Percentiles rank a stretch among this genome's conserved stretches.
Conservation (phyloP, 1,140 invertebrate species). For the Stegodyphus dumicola region DNA sequence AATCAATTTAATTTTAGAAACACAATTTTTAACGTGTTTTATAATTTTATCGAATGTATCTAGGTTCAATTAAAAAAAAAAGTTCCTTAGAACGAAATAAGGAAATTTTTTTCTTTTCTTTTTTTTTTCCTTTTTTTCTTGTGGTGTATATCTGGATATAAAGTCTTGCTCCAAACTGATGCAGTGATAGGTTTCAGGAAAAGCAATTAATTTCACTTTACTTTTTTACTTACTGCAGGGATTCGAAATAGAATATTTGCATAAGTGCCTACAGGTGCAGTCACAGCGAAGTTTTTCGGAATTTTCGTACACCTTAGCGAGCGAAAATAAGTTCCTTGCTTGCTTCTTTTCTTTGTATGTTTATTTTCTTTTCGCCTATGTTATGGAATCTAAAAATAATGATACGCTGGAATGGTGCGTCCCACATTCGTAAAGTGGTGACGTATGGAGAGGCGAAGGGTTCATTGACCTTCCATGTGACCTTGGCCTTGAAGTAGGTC, state of each 20-base stretch:
- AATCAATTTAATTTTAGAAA: too few species aligned
- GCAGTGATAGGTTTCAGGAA: too few species aligned
- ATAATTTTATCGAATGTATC: too few species aligned
- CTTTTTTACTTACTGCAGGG: background rate
- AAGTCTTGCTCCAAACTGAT: too few species aligned
- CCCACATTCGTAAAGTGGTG: constrained; percentile 30
- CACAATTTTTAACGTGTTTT: too few species aligned
- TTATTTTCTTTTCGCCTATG: background rate
- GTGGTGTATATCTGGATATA: too few species aligned
- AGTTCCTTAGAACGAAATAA: too few species aligned
- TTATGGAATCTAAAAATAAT: constrained; percentile 25
- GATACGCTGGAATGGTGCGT: background rate
- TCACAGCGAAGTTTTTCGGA: background rate
- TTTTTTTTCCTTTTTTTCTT: too few species aligned
- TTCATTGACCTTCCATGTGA: constrained; percentile 43
- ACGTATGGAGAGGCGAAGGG: constrained; percentile 37
- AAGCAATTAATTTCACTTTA: background rate
- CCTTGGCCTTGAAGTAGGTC: constrained; percentile 57
- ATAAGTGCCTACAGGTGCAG: background rate
- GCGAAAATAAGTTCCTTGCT: background rate
- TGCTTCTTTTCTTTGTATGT: background rate
- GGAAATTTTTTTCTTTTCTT: too few species aligned
- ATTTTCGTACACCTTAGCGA: background rate
- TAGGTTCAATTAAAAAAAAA: too few species aligned
- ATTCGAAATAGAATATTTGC: background rate